Conservation (phyloP, 2,113 vertebrate genomes). For the Callithrix jacchus region DNA sequence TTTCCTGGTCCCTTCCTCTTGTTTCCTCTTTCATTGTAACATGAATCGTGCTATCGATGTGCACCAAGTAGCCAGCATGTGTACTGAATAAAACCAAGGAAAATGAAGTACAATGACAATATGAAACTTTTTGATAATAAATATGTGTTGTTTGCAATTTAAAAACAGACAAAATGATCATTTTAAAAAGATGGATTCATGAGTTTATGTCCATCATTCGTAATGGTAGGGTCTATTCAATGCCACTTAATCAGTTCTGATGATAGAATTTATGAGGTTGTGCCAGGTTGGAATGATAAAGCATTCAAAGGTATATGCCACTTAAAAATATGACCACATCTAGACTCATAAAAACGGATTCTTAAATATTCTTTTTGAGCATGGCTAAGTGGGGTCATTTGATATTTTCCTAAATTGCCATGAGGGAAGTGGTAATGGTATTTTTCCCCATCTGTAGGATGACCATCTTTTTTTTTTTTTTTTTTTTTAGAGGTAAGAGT, state of each 20-base stretch:
- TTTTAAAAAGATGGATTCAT: background rate
- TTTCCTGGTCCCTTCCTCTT: background rate
- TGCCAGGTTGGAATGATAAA: background rate
- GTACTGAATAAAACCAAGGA: constrained; percentile 13
- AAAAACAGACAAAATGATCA: background rate
- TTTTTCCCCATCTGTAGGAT: background rate
- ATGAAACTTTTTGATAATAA: background rate
- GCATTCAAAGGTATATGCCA: background rate
- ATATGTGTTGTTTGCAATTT: background rate
- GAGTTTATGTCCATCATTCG: constrained; percentile 14
- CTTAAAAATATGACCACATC: constrained; percentile 9
- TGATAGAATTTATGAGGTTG: background rate
- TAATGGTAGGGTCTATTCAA: background rate
- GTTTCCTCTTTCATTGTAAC: background rate
- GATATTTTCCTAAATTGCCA: background rate
- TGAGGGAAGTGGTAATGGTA: background rate
- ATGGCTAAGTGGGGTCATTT: background rate
- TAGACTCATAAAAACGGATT: background rate
- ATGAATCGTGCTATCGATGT: background rate
- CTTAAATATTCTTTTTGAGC: constrained; percentile 18
- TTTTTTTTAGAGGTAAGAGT: no score
- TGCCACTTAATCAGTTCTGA: constrained; percentile 19
- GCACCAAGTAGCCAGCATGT: background rate
- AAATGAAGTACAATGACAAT: background rate
- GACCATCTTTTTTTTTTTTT: background rate